phyloP scores from a whole-genome alignment of 2,888 invertebrate species.

The Agrilus biguttatus region DNA sequence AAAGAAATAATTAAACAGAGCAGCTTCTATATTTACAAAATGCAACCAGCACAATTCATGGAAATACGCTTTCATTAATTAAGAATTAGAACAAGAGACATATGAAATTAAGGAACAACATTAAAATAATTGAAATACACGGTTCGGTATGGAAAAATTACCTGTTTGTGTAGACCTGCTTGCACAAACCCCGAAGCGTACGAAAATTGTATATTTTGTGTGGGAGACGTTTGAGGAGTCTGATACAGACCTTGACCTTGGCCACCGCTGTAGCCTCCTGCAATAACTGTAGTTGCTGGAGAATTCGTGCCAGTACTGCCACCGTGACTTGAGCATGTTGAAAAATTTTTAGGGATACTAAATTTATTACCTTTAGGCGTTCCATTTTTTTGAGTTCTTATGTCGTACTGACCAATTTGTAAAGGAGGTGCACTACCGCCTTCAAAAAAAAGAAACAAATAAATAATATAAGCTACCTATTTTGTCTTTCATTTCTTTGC shows the following conservation, averaged over 20 bases:
- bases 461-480: too few relatives aligned
- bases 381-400: slow-evolving; percentile 10
- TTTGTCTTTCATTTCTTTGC: too few relatives aligned
- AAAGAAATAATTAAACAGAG: slow-evolving; percentile 1
- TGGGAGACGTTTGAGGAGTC: slow-evolving; percentile 27
- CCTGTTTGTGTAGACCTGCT: slow-evolving; percentile 26
- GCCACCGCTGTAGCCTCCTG: slow-evolving; percentile 15
- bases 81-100: too few relatives aligned
- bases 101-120: too few relatives aligned
- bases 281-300: slow-evolving; percentile 27
- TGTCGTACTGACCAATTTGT: slow-evolving; percentile 9
- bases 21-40: too few relatives aligned
- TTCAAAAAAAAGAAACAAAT: neutral
- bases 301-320: slow-evolving; percentile 28
- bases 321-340: slow-evolving; percentile 24
- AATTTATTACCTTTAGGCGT: slow-evolving; percentile 15
- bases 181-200: slow-evolving; percentile 19
- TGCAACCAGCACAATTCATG: too few relatives aligned
- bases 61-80: too few relatives aligned
- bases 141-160: slow-evolving; percentile 11
- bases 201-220: slow-evolving; percentile 15
- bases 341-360: slow-evolving; percentile 14
- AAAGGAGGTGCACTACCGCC: slow-evolving; percentile 2
- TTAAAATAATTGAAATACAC: too few relatives aligned
- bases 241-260: slow-evolving; percentile 17